Conservation (phyloP, 2,113 vertebrate species). For the Pandion haliaetus region DNA sequence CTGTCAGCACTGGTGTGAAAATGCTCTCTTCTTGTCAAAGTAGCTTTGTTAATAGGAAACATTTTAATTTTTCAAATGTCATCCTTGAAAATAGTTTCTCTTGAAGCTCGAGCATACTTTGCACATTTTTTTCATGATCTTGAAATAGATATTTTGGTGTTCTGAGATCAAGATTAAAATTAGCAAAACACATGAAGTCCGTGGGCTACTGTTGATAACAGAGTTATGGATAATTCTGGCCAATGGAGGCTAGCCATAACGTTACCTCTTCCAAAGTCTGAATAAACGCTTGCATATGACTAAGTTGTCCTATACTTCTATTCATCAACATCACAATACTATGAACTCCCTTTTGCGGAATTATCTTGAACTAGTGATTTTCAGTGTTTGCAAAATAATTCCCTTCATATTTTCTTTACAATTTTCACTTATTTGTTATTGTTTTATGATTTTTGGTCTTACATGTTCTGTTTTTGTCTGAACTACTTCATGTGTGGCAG, state of each 20-base stretch:
- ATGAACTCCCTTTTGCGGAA: background rate
- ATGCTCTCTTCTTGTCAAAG: background rate
- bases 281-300: background rate
- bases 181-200: background rate
- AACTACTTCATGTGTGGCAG: background rate
- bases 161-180: background rate
- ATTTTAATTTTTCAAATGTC: background rate
- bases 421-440: background rate
- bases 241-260: background rate
- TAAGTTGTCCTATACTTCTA: background rate
- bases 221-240: background rate
- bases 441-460: background rate
- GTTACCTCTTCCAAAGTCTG: background rate
- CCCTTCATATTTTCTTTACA: background rate
- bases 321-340: background rate
- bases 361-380: background rate
- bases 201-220: background rate
- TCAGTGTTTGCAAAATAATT: background rate
- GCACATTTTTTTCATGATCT: background rate
- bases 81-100: background rate
- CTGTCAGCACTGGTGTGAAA: background rate
- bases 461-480: background rate
- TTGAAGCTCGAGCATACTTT: background rate
- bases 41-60: background rate
- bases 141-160: background rate